These are phyloP conservation scores for Varanus komodoensis DNA, from an alignment of 2,113 vertebrate species.

Conservation along the genomic window DNA sequence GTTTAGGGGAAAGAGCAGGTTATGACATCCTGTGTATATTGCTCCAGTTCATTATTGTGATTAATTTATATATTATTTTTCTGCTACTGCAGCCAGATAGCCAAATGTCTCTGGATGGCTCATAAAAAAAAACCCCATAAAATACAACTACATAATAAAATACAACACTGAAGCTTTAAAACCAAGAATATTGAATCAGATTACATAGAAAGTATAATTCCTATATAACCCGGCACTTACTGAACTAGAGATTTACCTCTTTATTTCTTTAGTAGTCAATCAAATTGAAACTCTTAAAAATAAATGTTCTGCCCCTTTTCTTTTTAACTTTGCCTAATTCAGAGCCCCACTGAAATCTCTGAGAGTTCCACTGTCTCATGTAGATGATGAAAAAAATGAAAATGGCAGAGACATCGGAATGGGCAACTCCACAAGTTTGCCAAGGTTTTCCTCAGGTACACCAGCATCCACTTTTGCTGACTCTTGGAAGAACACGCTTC, in stretches of 20 bases:
- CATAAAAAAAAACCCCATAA: no score
- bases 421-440: not conserved
- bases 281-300: not conserved
- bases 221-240: not conserved
- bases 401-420: not conserved
- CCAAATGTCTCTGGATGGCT: no score
- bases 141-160: no score
- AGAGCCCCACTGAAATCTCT: slow-evolving; percentile 56
- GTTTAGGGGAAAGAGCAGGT: no score
- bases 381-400: not conserved
- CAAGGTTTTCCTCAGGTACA: not conserved
- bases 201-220: not conserved
- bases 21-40: not conserved
- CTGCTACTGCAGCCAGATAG: no score
- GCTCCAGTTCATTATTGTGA: not conserved
- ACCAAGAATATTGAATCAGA: not conserved
- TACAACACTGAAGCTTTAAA: no score
- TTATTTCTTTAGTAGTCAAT: not conserved
- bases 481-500: not conserved
- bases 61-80: no score
- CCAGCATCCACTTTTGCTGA: slow-evolving; percentile 21
- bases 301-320: not conserved
- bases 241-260: not conserved
- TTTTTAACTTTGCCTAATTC: not conserved
- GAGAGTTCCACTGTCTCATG: slow-evolving; percentile 61